phyloP scores from a whole-genome alignment of 2,113 vertebrate species.

The Aramus guarauna region DNA sequence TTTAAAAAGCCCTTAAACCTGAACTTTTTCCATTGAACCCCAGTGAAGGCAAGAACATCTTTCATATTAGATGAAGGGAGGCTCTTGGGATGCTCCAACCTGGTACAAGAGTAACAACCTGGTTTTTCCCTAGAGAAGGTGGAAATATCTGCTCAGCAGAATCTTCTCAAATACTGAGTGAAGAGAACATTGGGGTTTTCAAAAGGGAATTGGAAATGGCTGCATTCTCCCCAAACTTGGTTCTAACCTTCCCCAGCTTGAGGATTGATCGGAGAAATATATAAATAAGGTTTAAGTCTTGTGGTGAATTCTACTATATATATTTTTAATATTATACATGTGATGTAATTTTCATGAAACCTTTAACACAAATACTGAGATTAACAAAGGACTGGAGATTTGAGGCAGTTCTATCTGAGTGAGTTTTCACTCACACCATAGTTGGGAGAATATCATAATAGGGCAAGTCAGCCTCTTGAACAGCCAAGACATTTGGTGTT shows the following conservation, averaged over 20 bases:
- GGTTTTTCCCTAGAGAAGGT: background rate
- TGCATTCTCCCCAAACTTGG: background rate
- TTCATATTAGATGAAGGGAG: background rate
- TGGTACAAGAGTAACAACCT: background rate
- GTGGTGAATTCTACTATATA: background rate
- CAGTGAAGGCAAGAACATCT: background rate
- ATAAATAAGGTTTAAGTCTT: background rate
- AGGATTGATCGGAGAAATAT: background rate
- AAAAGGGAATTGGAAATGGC: background rate
- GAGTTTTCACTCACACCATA: background rate
- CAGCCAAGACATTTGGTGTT: background rate
- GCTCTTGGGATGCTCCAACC: background rate
- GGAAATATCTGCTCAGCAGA: background rate
- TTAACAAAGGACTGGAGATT: background rate
- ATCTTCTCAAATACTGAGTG: background rate
- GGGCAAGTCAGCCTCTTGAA: background rate
- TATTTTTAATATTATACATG: background rate
- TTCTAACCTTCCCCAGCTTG: background rate
- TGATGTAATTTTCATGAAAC: background rate
- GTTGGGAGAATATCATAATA: background rate
- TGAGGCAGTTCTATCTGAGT: background rate
- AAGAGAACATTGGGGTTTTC: background rate
- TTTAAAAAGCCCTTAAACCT: background rate
- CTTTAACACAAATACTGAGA: background rate
- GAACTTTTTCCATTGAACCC: background rate